These are phyloP conservation scores for Pycnonotus jocosus DNA, from an alignment of 2,113 vertebrate genomes.

Conservation along the genomic window DNA sequence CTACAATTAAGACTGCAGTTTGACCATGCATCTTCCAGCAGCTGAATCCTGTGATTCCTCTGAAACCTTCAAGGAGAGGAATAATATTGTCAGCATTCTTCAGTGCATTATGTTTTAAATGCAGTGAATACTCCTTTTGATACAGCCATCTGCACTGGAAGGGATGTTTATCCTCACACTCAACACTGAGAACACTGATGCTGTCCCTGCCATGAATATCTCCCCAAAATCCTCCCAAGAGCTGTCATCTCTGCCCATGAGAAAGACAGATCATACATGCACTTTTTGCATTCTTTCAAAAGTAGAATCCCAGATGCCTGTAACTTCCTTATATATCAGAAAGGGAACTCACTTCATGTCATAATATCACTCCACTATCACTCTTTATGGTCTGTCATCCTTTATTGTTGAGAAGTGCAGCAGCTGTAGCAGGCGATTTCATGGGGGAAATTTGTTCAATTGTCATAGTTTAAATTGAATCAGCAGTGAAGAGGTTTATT, in stretches of 20 bases:
- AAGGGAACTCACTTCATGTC: neutral
- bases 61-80: neutral
- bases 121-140: neutral
- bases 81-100: neutral
- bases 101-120: neutral
- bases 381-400: neutral
- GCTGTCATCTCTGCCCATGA: neutral
- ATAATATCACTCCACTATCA: neutral
- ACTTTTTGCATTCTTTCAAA: neutral
- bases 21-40: neutral
- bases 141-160: neutral
- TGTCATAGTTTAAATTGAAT: neutral
- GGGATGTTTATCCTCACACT: neutral
- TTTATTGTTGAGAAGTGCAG: neutral
- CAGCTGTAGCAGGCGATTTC: neutral
- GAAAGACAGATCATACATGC: neutral
- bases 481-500: neutral
- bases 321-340: neutral
- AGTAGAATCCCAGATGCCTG: neutral
- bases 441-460: neutral
- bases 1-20: neutral
- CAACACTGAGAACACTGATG: neutral
- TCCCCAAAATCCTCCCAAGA: neutral
- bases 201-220: neutral
- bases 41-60: neutral